A percentile compares a stretch with the other conserved stretches of the same genome.
Evolutionary conservation across 2,113 vertebrate species (phyloP).

Genomic region (Colossoma macropomum): DNA sequence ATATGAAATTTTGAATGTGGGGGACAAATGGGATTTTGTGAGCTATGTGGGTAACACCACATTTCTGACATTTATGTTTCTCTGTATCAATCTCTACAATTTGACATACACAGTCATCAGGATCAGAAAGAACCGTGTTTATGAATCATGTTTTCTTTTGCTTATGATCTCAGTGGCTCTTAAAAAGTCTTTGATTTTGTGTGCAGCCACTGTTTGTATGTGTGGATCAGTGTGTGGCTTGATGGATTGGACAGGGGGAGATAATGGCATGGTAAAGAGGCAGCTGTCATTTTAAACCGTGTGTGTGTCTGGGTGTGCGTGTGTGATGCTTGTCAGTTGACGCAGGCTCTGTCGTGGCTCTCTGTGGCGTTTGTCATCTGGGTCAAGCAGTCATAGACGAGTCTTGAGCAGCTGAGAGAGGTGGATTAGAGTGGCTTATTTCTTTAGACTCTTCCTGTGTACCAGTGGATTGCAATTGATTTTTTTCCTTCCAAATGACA

Average conservation of each 20-base stretch:
- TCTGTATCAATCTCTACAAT: not conserved
- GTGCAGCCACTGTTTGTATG: not conserved
- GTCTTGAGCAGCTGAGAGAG: constrained; percentile 77
- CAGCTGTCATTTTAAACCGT: constrained; percentile 18
- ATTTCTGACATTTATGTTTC: too few relatives aligned
- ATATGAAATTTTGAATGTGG: too few relatives aligned
- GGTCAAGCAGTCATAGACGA: constrained; percentile 67
- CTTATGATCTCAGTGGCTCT: not conserved
- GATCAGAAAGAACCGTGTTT: not conserved
- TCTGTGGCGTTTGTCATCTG: constrained; percentile 64
- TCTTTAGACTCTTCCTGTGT: constrained; percentile 77
- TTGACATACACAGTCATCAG: not conserved
- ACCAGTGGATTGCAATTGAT: constrained; percentile 78
- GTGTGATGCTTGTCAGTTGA: constrained; percentile 19
- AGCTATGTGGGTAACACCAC: not conserved
- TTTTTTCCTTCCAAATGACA: constrained; percentile 66
- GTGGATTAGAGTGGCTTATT: constrained; percentile 84
- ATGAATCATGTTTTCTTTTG: not conserved
- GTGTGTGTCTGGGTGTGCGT: constrained; percentile 28
- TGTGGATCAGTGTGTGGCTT: not conserved
- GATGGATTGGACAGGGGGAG: not conserved
- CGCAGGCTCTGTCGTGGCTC: constrained; percentile 49
- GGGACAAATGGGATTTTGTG: too few relatives aligned
- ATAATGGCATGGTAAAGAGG: constrained; percentile 4
- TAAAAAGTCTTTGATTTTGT: not conserved